Conservation (phyloP, 2,113 vertebrate genomes). For the Malaclemys terrapin region DNA sequence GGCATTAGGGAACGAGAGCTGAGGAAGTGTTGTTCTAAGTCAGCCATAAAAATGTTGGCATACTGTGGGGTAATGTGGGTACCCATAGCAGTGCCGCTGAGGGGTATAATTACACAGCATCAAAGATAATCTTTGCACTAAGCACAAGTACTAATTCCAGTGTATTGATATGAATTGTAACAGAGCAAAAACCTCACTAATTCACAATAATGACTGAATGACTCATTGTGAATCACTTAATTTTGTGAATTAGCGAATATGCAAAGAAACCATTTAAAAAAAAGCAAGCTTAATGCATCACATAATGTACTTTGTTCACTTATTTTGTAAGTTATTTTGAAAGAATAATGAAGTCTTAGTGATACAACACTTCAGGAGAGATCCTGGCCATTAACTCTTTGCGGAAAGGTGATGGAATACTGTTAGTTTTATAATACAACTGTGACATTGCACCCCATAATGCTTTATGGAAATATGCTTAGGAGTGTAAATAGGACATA, state of each 20-base stretch:
- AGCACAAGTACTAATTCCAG: conserved; percentile 46
- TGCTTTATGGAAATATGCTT: no score
- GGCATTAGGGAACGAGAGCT: no score
- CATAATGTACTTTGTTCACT: neutral
- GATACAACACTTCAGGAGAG: neutral
- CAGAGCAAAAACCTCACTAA: conserved; percentile 33
- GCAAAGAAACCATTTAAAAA: neutral
- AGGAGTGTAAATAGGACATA: no score
- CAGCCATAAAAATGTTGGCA: no score
- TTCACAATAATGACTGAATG: neutral
- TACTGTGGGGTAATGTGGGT: no score
- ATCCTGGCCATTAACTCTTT: neutral
- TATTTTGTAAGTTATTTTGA: neutral
- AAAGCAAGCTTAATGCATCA: neutral
- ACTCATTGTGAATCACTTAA: conserved; percentile 30
- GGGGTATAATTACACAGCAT: neutral
- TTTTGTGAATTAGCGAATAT: neutral
- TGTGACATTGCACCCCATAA: no score
- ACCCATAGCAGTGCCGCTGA: neutral
- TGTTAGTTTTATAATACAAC: neutral
- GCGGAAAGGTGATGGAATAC: neutral
- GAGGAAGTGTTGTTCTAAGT: no score
- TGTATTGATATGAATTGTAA: conserved; percentile 11
- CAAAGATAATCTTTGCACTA: conserved; percentile 26
- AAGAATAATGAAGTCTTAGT: neutral